Evolutionary conservation across 2,797 vertebrate genomes (phyloP).

Genomic region (Holocentrus rufus): DNA sequence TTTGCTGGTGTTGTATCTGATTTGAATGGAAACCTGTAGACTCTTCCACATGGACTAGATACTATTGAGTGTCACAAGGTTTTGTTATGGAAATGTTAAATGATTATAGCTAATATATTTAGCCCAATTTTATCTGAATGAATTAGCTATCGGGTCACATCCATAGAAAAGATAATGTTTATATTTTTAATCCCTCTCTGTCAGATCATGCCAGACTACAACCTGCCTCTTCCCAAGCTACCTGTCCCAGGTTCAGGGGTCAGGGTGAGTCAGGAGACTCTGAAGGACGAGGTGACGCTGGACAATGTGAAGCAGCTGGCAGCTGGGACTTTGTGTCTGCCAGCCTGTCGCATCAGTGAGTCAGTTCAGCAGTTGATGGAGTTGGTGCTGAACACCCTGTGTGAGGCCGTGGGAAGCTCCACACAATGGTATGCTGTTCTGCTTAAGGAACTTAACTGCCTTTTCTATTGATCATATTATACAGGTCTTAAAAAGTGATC

Average conservation of each 20-base stretch:
- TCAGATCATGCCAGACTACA: conserved; percentile 88
- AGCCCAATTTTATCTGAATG: not conserved
- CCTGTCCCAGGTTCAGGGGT: conserved; percentile 71
- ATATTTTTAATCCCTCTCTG: not conserved
- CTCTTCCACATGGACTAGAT: no score
- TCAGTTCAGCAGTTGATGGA: conserved; percentile 93
- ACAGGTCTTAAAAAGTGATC: no score
- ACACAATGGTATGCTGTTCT: conserved; percentile 85
- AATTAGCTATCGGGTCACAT: not conserved
- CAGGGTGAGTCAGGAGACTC: conserved; percentile 65
- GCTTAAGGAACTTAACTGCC: not conserved
- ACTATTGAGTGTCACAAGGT: no score
- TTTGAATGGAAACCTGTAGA: no score
- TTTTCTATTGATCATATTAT: not conserved
- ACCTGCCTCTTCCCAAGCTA: conserved; percentile 83
- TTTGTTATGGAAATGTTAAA: no score
- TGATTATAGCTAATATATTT: not conserved
- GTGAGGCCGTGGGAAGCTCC: conserved; percentile 89
- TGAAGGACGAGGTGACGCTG: conserved; percentile 67
- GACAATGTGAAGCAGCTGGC: conserved; percentile 83
- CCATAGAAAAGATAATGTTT: no score
- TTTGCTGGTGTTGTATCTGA: no score
- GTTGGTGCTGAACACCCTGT: conserved; percentile 89
- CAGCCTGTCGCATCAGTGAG: conserved; percentile 90
- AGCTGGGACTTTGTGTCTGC: conserved; percentile 85